A percentile compares a stretch with the other conserved stretches of the same genome.
Evolutionary conservation across 2,888 invertebrate species (phyloP).

Genomic region (Ommatoiulus sabulosus): DNA sequence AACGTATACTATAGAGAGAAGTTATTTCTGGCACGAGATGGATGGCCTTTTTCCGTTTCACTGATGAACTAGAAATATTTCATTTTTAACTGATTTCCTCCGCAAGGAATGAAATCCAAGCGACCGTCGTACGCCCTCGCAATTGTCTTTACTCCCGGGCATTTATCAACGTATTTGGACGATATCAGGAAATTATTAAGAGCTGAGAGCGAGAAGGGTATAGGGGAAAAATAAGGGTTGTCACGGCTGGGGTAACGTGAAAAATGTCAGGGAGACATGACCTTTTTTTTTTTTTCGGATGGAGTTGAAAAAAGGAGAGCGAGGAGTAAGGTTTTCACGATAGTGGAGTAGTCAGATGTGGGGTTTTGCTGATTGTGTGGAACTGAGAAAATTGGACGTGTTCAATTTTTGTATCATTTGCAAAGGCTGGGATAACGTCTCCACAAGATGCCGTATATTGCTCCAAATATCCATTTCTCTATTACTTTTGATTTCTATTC

Average conservation of each 20-base stretch:
- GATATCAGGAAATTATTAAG: background rate
- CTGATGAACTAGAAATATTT: slow-evolving; percentile 36
- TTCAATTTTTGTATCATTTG: too few species aligned
- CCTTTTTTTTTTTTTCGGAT: background rate
- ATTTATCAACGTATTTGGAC: background rate
- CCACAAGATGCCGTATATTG: too few species aligned
- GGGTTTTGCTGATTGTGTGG: too few species aligned
- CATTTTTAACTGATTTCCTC: slow-evolving; percentile 16
- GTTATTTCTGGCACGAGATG: background rate
- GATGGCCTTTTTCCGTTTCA: slow-evolving; percentile 17
- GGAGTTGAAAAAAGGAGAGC: background rate
- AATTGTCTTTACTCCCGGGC: background rate
- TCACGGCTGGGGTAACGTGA: background rate
- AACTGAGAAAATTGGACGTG: too few species aligned
- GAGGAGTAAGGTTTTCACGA: background rate
- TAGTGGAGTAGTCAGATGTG: too few species aligned
- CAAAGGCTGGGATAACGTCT: too few species aligned
- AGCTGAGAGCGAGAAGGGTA: background rate
- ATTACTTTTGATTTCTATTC: too few species aligned
- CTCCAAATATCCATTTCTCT: too few species aligned
- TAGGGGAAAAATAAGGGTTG: background rate
- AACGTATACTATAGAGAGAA: background rate
- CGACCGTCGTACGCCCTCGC: background rate
- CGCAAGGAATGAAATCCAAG: background rate
- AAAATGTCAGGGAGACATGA: background rate